Evolutionary conservation across 2,113 vertebrate species (phyloP), one percentile per base, ranked within the genome.

Genomic region (Dendrocopos noguchii): DNA sequence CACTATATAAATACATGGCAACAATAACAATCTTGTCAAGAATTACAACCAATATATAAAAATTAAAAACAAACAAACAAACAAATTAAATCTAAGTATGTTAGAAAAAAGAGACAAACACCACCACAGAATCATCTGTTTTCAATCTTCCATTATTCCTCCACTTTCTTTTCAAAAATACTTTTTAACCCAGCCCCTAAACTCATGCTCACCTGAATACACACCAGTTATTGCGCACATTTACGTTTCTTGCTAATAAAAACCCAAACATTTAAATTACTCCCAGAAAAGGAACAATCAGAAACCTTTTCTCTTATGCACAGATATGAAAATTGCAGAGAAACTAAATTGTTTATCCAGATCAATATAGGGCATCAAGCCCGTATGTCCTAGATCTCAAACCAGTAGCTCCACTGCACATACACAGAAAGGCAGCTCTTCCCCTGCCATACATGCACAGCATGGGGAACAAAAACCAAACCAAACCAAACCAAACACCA

Each of bases 221-320:
- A 10, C 44, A 74, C 7, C 4, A 44, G 19, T 9, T 61, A 83
- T 83, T 61, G 6, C 55, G 46, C 16, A 70, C 46, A 77, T 13
- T 12, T 2, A 39, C 1, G 1, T 44, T 80, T 47, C 24, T 36
- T 14, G 3, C 27, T 11, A 90, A n/a, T 44, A 82, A 44, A 60
- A 52, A 4, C 17, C 33, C 33, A n/a, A 8, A 46, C 20, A 50
- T 5, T 39, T 60, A 24, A 82, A 61, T 27, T 22, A 80, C 29
- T 15, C 55, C 2, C 6, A 59, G 7, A 47, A 19, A 6, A 65
- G 2, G 2, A 82, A 55, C 1, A 0, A 91, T 22, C 29, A 80
- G 31, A 80, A 61, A 73, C 7, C 3, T 44, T 27, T 68, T 36
- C 10, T 53, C 16, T 46, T 53, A 47, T 2, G 2, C 18, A 56